These are phyloP conservation scores for Aythya baeri DNA, from an alignment of 2,113 vertebrate species.

Conservation along the genomic window DNA sequence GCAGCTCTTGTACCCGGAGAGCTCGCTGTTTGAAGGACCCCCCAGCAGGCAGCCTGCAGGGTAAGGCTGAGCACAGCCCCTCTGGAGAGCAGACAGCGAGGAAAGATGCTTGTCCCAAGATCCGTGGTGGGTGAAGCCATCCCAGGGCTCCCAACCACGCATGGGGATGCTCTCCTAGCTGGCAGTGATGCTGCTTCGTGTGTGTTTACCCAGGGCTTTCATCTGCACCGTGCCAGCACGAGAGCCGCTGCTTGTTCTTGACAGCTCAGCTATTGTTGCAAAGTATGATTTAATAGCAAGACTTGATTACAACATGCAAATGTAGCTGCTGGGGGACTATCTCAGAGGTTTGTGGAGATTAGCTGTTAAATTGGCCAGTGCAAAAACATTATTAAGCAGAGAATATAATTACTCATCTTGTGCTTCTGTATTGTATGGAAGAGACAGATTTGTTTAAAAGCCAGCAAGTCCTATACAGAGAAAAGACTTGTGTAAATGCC, in stretches of 20 bases:
- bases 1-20: background rate
- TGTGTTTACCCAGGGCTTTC: background rate
- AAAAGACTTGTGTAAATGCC: constrained; percentile 39
- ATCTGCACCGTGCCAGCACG: background rate
- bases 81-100: background rate
- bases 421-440: constrained; percentile 31
- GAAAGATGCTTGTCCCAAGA: background rate
- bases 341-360: constrained; percentile 66
- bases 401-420: constrained; percentile 56
- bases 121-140: background rate
- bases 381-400: constrained; percentile 68
- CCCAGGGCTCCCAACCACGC: background rate
- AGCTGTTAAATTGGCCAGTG: constrained; percentile 71
- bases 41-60: background rate
- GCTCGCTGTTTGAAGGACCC: background rate
- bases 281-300: constrained; percentile 69
- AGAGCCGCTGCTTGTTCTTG: background rate
- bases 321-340: constrained; percentile 53
- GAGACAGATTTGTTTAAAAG: constrained; percentile 59
- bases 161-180: background rate
- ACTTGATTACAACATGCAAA: constrained; percentile 58
- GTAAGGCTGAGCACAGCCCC: background rate
- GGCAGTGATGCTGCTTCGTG: background rate
- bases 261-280: constrained; percentile 55
- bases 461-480: background rate